phyloP scores from a whole-genome alignment of 2,888 invertebrate species.

The Escarpia spicata region DNA sequence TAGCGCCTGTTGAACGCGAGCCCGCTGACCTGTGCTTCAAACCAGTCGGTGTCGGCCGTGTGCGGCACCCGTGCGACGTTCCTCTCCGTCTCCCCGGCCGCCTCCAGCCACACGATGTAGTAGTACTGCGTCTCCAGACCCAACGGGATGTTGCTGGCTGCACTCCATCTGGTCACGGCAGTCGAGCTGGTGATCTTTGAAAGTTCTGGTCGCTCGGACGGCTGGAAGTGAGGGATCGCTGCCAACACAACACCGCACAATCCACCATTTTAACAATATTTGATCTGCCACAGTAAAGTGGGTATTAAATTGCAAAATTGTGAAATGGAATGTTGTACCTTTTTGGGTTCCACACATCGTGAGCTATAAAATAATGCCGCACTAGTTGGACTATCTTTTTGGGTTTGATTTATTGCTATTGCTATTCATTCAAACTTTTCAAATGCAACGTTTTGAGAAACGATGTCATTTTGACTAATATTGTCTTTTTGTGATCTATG shows the following conservation, averaged over 20 bases:
- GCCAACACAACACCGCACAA: background rate
- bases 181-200: background rate
- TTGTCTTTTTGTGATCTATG: too few species aligned
- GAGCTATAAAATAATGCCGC: too few species aligned
- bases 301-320: too few species aligned
- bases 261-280: too few species aligned
- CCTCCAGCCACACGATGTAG: conserved; percentile 10
- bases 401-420: too few species aligned
- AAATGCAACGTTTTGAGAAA: too few species aligned
- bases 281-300: too few species aligned
- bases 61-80: background rate
- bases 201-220: background rate
- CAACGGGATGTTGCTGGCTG: background rate
- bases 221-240: background rate
- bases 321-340: too few species aligned
- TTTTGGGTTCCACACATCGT: too few species aligned
- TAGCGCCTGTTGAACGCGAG: background rate
- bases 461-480: too few species aligned
- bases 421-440: too few species aligned
- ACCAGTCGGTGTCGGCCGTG: background rate
- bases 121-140: background rate
- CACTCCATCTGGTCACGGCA: background rate
- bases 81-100: background rate
- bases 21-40: background rate
- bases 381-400: too few species aligned